Conservation (phyloP, 2,113 vertebrate genomes). For the Scomber colias region DNA sequence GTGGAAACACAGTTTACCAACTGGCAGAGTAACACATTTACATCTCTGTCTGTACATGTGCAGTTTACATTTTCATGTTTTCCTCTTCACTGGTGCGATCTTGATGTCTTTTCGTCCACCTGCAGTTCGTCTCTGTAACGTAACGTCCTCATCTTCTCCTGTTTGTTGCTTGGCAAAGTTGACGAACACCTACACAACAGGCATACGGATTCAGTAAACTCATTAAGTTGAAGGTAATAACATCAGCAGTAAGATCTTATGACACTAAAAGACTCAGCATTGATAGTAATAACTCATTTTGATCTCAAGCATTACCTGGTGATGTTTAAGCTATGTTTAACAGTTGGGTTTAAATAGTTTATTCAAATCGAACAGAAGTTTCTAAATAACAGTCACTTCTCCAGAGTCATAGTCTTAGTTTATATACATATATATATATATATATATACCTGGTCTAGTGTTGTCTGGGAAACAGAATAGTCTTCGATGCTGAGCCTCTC, state of each 20-base stretch:
- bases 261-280: not conserved
- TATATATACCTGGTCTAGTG: slow-evolving; percentile 92
- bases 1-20: not conserved
- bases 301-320: not conserved
- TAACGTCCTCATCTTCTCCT: slow-evolving; percentile 87
- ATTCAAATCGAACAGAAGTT: too few relatives aligned
- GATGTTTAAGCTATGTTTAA: too few relatives aligned
- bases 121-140: slow-evolving; percentile 85
- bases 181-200: slow-evolving; percentile 88
- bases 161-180: slow-evolving; percentile 97
- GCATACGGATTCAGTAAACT: not conserved
- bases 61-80: slow-evolving; percentile 46
- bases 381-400: too few relatives aligned
- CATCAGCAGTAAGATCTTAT: not conserved
- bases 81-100: slow-evolving; percentile 84
- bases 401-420: too few relatives aligned
- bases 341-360: not conserved
- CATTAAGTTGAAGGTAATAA: not conserved
- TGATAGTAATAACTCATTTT: not conserved
- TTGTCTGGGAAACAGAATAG: slow-evolving; percentile 96
- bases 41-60: not conserved
- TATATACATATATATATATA: too few relatives aligned
- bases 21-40: not conserved
- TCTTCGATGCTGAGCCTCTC: slow-evolving; percentile 94
- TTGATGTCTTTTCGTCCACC: slow-evolving; percentile 86